A percentile compares a stretch with the other conserved stretches of the same genome.
phyloP scores from a whole-genome alignment of 1,140 invertebrate genomes.

The Hycleus cichorii region DNA sequence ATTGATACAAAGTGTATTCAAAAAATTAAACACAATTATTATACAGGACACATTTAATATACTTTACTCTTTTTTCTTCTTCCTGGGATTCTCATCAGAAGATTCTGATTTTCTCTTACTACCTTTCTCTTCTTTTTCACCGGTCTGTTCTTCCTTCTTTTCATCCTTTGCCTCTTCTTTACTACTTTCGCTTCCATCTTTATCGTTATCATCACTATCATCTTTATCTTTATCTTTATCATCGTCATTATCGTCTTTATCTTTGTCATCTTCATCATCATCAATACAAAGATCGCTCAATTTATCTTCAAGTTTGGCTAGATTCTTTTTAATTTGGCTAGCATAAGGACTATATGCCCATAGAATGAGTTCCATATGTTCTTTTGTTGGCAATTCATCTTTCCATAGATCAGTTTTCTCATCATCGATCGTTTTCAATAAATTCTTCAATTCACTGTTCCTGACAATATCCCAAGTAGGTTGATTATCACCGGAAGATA shows the following conservation, averaged over 20 bases:
- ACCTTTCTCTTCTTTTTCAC: constrained; percentile 11
- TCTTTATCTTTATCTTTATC: background rate
- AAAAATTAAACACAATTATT: too few species aligned
- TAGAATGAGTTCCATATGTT: constrained; percentile 52
- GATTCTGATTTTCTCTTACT: constrained; percentile 26
- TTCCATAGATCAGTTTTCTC: constrained; percentile 48
- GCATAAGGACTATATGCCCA: constrained; percentile 59
- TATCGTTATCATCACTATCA: too few species aligned
- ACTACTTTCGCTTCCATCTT: too few species aligned
- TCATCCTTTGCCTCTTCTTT: too few species aligned
- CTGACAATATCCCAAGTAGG: constrained; percentile 58
- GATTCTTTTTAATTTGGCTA: constrained; percentile 43
- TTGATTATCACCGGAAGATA: constrained; percentile 45
- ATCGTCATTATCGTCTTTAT: background rate
- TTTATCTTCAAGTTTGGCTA: constrained; percentile 35
- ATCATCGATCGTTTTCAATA: constrained; percentile 48
- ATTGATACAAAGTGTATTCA: too few species aligned
- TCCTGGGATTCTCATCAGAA: constrained; percentile 33
- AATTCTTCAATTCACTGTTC: constrained; percentile 47
- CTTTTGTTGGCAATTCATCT: constrained; percentile 51
- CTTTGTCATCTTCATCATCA: constrained; percentile 8
- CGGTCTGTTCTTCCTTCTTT: background rate
- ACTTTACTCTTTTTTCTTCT: constrained; percentile 24
- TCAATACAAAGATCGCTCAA: constrained; percentile 21
- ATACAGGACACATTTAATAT: too few species aligned